These are phyloP conservation scores for Drosophila lacicola DNA, from an alignment of 2,888 invertebrate species.

Conservation along the genomic window DNA sequence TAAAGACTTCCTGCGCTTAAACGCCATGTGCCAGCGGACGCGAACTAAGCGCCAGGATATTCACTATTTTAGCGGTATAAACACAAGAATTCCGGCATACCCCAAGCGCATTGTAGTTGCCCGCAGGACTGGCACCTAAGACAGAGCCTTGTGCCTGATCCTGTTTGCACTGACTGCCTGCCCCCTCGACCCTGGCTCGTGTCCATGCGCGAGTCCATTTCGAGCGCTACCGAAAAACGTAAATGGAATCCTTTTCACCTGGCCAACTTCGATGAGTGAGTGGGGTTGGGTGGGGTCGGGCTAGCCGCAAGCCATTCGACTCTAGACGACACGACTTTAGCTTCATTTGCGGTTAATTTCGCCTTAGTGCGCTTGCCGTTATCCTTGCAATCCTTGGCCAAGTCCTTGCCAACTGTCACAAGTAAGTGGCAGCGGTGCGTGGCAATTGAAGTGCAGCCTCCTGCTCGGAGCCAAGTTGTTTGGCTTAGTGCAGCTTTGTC, in stretches of 20 bases:
- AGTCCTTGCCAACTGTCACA: constrained; percentile 40
- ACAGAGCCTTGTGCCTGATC: background rate
- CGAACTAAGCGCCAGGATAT: constrained; percentile 14
- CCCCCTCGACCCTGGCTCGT: no score
- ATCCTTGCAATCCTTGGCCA: constrained; percentile 32
- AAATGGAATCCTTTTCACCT: constrained; percentile 58
- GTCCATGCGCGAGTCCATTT: constrained; percentile 18
- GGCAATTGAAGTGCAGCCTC: constrained; percentile 49
- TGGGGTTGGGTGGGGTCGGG: no score
- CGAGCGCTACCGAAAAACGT: constrained; percentile 7
- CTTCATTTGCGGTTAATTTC: constrained; percentile 70
- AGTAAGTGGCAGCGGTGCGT: constrained; percentile 45
- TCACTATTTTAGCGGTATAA: constrained; percentile 19
- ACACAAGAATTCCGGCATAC: constrained; percentile 12
- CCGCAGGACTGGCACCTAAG: background rate
- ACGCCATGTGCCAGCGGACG: constrained; percentile 6
- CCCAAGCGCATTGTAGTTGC: constrained; percentile 37
- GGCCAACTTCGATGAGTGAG: constrained; percentile 56
- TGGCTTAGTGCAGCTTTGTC: constrained; percentile 52
- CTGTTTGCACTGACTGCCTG: background rate
- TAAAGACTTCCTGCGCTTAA: constrained; percentile 29
- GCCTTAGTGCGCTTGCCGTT: constrained; percentile 27
- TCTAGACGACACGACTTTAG: constrained; percentile 31
- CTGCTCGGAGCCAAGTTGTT: constrained; percentile 28
- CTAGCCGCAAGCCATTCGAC: constrained; percentile 18